A percentile compares a stretch with the other conserved stretches of the same genome.
These are phyloP conservation scores for Cartodere bifasciata DNA, from an alignment of 2,888 invertebrate genomes.

Conservation along the genomic window DNA sequence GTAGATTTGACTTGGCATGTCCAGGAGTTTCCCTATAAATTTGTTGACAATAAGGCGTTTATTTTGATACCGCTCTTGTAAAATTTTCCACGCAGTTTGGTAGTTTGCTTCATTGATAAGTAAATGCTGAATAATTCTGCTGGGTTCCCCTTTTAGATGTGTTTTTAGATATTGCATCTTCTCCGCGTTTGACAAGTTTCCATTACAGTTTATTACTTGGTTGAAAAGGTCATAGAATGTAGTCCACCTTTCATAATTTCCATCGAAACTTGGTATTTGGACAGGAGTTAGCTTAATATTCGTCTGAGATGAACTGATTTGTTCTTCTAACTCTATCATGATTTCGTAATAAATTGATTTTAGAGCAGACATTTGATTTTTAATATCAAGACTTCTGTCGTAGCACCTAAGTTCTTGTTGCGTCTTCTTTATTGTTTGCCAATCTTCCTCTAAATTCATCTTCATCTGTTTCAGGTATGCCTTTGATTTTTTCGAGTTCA, in stretches of 20 bases:
- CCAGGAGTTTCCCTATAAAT: conserved; percentile 5
- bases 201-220: neutral
- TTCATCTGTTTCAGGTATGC: too few relatives aligned
- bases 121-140: conserved; percentile 8
- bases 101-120: conserved; percentile 8
- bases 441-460: too few relatives aligned
- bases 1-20: neutral
- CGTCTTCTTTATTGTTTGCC: too few relatives aligned
- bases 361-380: too few relatives aligned
- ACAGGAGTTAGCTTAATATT: too few relatives aligned
- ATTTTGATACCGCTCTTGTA: conserved; percentile 7
- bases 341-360: too few relatives aligned
- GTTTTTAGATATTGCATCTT: conserved; percentile 11
- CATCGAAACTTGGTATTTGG: conserved; percentile 4
- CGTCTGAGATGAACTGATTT: too few relatives aligned
- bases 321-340: too few relatives aligned
- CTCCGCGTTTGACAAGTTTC: conserved; percentile 1
- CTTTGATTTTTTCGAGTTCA: too few relatives aligned
- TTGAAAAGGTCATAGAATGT: conserved; percentile 3
- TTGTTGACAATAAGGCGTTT: conserved; percentile 6
- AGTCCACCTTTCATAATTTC: conserved; percentile 1
- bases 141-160: conserved; percentile 8
- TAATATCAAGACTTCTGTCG: too few relatives aligned
- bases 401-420: too few relatives aligned
- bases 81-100: conserved; percentile 6